Conservation (phyloP, 2,888 invertebrate species). For the Kuschelorhynchus macadamiae region DNA sequence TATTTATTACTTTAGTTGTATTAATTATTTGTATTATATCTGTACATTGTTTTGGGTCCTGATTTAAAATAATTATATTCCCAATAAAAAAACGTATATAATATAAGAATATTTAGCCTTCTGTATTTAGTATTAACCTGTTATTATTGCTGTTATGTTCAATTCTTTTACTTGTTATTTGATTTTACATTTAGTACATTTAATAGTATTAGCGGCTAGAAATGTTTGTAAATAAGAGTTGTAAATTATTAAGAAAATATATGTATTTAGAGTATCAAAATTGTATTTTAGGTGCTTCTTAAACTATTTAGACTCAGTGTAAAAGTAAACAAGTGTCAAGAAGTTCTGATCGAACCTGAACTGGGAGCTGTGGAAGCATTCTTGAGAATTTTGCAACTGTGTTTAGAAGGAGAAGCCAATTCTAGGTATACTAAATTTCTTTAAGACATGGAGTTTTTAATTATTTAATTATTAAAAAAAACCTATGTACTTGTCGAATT, state of each 20-base stretch:
- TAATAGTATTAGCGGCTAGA: too few relatives aligned
- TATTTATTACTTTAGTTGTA: conserved; percentile 6
- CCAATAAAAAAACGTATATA: too few relatives aligned
- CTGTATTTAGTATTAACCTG: conserved; percentile 66
- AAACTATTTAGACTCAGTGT: conserved; percentile 92
- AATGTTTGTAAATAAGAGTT: too few relatives aligned
- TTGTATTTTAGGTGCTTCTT: conserved; percentile 76
- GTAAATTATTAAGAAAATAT: too few relatives aligned
- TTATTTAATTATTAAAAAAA: neutral
- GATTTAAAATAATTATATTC: too few relatives aligned
- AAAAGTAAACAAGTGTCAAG: conserved; percentile 91
- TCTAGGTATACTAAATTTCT: conserved; percentile 61
- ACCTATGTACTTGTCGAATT: too few relatives aligned
- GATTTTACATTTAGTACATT: too few relatives aligned
- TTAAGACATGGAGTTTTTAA: neutral
- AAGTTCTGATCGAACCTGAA: conserved; percentile 88
- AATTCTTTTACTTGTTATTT: too few relatives aligned
- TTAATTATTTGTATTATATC: neutral
- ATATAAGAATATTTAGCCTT: too few relatives aligned
- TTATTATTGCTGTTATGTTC: too few relatives aligned
- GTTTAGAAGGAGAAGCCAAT: conserved; percentile 77
- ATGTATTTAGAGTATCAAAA: neutral
- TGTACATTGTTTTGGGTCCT: too few relatives aligned
- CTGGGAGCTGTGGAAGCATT: conserved; percentile 87
- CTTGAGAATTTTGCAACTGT: conserved; percentile 86